Evolutionary conservation across 2,113 vertebrate genomes (phyloP), one percentile per base, ranked within the genome.

Genomic region (Rhabdornis inornatus): DNA sequence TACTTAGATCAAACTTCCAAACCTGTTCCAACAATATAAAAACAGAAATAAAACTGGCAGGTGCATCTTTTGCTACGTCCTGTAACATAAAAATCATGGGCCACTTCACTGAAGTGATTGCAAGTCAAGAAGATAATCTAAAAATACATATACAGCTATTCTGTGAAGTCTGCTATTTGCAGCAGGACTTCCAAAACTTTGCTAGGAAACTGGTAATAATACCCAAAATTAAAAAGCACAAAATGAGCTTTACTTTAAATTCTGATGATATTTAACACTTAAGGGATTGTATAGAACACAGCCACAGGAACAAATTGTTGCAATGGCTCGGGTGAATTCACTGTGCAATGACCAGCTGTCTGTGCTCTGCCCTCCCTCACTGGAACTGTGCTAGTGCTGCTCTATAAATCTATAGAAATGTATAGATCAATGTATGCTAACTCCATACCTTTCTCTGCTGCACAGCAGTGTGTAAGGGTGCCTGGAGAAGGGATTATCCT

Each of bases 31-130:
- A 92, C 60, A 94, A 70, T 44, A 71, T 45, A 49, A 71, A 74
- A 82, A 33, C n/a, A 81, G 40, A 95, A 97, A 76, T 78, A 95
- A 96, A 94, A 84, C 72, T 96, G 94, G 83, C 93, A 95, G 94
- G 90, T 95, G 88, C 69, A 95, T 90, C 75, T 95, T 80, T 83
- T 90, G 44, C 56, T 68, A 47, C 81, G 86, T 92, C 92, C 21
- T 53, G 7, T 31, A 70, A 52, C 40, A 93, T 92, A 90, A 92
- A 90, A 94, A 53, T 90, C 92, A 90, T 7, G 10, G 49, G 60
- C 37, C 39, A 71, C 40, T 68, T 89, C 79, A 87, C 2, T 47
- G 86, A 93, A 92, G 45, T 64, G 90, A 93, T 19, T 89, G 68
- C 64, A 94, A 96, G 90, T 77, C 83, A 90, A 60, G 37, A 83